Conservation (phyloP, 2,113 vertebrate species). For the Chaetops frenatus region DNA sequence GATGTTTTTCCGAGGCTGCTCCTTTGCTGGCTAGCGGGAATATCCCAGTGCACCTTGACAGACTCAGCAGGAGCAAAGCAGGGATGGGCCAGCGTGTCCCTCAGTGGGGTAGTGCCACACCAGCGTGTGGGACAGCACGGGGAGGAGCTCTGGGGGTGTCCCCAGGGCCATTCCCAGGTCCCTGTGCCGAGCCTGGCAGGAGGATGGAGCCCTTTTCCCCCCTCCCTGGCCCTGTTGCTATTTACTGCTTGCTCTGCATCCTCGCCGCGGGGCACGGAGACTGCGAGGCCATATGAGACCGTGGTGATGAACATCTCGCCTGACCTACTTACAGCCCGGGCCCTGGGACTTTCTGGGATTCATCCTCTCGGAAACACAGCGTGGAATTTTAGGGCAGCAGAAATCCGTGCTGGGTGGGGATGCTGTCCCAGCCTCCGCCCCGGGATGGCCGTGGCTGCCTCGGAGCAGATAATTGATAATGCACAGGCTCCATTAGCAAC, state of each 20-base stretch:
- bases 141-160: neutral
- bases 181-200: neutral
- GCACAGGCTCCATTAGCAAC: neutral
- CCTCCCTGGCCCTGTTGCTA: neutral
- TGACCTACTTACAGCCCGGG: conserved; percentile 45
- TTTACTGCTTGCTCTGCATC: neutral
- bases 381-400: neutral
- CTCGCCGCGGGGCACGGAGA: neutral
- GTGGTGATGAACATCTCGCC: conserved; percentile 4
- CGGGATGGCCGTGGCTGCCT: neutral
- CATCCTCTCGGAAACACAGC: neutral
- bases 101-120: neutral
- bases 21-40: neutral
- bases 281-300: neutral
- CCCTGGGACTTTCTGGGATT: conserved; percentile 29
- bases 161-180: neutral
- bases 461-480: neutral
- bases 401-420: neutral
- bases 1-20: neutral
- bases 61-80: rapidly evolving
- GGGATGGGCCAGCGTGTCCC: neutral
- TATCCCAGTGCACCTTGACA: rapidly evolving
- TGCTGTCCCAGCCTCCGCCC: neutral
- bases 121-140: neutral
- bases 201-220: neutral